These are phyloP conservation scores for Brachyptera risi DNA, from an alignment of 2,888 invertebrate species.

Conservation along the genomic window DNA sequence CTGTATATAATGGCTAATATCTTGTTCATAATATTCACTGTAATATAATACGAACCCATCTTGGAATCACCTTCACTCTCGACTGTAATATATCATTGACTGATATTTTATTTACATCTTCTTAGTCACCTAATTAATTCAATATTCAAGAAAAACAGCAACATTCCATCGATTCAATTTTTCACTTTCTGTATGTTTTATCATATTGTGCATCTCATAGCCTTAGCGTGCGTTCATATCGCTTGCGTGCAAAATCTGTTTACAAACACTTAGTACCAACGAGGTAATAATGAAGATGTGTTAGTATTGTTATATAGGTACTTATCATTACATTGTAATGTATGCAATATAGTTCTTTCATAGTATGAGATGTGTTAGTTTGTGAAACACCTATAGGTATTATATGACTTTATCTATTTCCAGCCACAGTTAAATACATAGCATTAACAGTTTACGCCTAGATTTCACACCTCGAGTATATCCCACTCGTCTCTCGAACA, in stretches of 20 bases:
- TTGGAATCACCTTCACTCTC: too few species aligned
- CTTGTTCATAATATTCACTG: too few species aligned
- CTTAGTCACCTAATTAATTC: neutral
- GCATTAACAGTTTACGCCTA: too few species aligned
- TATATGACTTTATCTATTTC: neutral
- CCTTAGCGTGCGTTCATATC: conserved; percentile 3
- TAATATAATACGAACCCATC: too few species aligned
- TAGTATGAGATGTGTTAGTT: too few species aligned
- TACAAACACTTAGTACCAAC: conserved; percentile 13
- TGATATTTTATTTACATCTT: too few species aligned
- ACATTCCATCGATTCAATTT: neutral
- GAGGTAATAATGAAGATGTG: conserved; percentile 3
- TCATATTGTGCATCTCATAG: neutral
- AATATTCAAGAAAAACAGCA: neutral
- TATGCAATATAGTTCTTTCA: too few species aligned
- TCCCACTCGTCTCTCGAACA: too few species aligned
- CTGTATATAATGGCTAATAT: too few species aligned
- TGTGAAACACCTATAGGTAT: too few species aligned
- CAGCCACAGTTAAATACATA: neutral
- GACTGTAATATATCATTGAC: too few species aligned
- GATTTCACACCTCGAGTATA: too few species aligned
- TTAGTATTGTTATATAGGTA: neutral
- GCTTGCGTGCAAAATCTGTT: conserved; percentile 7
- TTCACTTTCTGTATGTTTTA: neutral
- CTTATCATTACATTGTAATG: conserved; percentile 6